Conservation (phyloP, 2,888 invertebrate genomes). For the Lycocerus yunnanus region DNA sequence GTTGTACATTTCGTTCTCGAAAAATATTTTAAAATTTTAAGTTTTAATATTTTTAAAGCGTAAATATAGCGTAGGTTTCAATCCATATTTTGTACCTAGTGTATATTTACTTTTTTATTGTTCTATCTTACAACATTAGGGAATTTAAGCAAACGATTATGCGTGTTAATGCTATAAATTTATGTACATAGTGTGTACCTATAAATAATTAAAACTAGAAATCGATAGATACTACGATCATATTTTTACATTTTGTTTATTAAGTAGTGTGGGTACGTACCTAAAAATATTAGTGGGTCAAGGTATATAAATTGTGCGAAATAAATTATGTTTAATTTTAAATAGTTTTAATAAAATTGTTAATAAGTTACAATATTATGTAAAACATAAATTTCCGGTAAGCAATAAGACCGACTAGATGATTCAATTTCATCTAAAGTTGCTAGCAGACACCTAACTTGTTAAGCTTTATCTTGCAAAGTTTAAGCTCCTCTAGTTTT, state of each 20-base stretch:
- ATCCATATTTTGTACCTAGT: neutral
- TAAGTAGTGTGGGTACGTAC: too few relatives aligned
- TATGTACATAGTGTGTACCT: neutral
- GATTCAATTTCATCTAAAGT: slow-evolving; percentile 3
- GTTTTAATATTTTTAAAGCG: neutral
- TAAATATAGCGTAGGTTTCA: neutral
- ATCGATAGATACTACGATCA: slow-evolving; percentile 6
- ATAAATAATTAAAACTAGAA: slow-evolving; percentile 7
- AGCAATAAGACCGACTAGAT: slow-evolving; percentile 2
- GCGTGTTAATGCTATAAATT: slow-evolving; percentile 1
- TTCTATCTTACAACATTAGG: neutral
- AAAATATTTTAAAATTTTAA: too few relatives aligned
- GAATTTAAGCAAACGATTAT: neutral
- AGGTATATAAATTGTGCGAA: neutral
- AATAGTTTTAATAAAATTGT: neutral
- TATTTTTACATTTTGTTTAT: slow-evolving; percentile 13
- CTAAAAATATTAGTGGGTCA: slow-evolving; percentile 12
- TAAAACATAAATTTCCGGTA: slow-evolving; percentile 1
- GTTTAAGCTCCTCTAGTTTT: slow-evolving; percentile 18
- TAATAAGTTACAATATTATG: neutral
- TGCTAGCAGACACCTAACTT: slow-evolving; percentile 3
- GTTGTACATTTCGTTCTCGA: slow-evolving; percentile 7
- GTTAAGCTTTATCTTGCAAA: neutral
- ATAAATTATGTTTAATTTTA: neutral
- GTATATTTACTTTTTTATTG: neutral